Evolutionary conservation across 2,888 invertebrate species (phyloP), one percentile per base, ranked within the genome.

Genomic region (Ligdia adustata): DNA sequence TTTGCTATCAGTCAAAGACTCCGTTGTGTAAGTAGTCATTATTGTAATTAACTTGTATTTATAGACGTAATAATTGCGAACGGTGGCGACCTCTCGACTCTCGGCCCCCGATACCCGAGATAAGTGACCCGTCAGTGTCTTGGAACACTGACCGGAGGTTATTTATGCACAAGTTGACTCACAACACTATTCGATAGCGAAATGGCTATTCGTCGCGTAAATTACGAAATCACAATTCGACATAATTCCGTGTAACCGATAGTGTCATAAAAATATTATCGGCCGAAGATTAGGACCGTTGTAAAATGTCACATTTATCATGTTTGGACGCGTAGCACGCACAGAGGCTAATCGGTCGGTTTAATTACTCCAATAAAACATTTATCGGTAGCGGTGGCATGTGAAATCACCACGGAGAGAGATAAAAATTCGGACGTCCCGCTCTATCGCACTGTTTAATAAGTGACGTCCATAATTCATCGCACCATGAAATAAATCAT

Each of bases 351-450:
- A 86, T 87, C 82, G 79, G 66, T 57, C 53, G 62, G 65, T 79
- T 87, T 87, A 89, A 89, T 89, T 88, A 82, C 84, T 75, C 74
- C 80, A 83, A 87, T 90, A 88, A 89, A 89, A 82, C 75, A 75
- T 82, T 83, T 85, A 90, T 88, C 87, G 78, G 81, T 69, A 74
- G 75, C 81, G 64, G 75, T 76, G 69, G 79, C 82, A 82, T 80
- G 82, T 82, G 82, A 86, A 82, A 86, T 81, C 76, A 74, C 75
- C 70, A 78, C 72, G 64, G 75, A 78, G 64, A 69, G 76, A 82
- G 82, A 83, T 82, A 78, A 78, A 56, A 51, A 71, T 72, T 73
- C 68, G 69, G 70, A 67, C 71, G 63, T 83, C 82, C 70, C 82
- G 57, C 75, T 84, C 83, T 79, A 75, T 67, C 68, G 64, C 72